Percentiles rank a stretch among this genome's conserved stretches.
Conservation (phyloP, 2,888 invertebrate genomes). For the Lysandra coridon region DNA sequence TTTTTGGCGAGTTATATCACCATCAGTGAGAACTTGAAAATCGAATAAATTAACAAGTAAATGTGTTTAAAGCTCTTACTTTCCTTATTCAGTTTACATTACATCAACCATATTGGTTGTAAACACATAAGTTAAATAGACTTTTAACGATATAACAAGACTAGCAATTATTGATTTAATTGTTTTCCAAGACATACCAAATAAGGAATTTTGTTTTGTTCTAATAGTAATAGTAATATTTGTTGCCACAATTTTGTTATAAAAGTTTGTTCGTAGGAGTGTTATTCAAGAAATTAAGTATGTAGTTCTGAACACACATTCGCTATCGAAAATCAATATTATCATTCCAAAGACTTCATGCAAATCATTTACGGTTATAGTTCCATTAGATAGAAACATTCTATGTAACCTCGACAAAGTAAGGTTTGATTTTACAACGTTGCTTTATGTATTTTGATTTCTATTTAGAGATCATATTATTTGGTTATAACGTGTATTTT, state of each 20-base stretch:
- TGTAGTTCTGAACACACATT: background rate
- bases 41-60: background rate
- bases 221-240: background rate
- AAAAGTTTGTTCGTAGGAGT: background rate
- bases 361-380: conserved; percentile 1
- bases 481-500: conserved; percentile 31
- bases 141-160: conserved; percentile 6
- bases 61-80: background rate
- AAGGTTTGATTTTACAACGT: background rate
- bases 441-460: background rate
- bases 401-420: conserved; percentile 7
- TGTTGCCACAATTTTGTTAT: background rate
- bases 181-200: background rate
- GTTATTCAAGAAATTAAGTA: background rate
- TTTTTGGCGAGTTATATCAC: background rate
- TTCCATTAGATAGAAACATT: background rate
- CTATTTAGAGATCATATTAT: background rate
- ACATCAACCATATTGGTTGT: background rate
- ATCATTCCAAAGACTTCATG: conserved; percentile 15
- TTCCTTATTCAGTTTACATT: background rate
- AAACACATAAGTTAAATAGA: background rate
- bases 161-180: background rate
- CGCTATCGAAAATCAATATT: background rate
- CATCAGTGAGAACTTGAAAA: background rate
- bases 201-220: background rate